phyloP scores from a whole-genome alignment of 2,888 invertebrate genomes.

The Hydriomena furcata region DNA sequence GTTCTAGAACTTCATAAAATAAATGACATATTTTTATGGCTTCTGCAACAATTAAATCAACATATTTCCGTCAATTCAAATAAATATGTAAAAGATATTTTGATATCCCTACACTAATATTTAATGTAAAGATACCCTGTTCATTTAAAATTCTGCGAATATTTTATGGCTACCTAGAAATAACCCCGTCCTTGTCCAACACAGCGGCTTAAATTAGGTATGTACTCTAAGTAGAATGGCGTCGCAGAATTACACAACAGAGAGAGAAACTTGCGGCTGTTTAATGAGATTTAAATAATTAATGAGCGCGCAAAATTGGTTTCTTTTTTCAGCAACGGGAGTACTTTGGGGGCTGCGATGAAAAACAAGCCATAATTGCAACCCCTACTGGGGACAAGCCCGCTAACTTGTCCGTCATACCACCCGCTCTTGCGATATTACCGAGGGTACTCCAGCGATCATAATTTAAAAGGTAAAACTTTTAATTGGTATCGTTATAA shows the following conservation, averaged over 20 bases:
- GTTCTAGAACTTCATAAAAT: no score
- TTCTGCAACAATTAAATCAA: no score
- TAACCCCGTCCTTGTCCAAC: constrained; percentile 50
- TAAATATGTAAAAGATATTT: no score
- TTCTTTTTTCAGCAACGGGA: constrained; percentile 72
- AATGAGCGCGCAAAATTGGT: constrained; percentile 82
- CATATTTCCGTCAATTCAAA: no score
- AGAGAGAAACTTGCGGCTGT: constrained; percentile 75
- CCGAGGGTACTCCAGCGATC: constrained; percentile 48
- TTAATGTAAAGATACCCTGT: constrained; percentile 12
- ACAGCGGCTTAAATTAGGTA: constrained; percentile 64
- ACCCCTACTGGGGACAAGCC: constrained; percentile 60
- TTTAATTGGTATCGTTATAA: constrained; percentile 63
- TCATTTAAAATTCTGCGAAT: constrained; percentile 22
- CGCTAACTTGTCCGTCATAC: constrained; percentile 43
- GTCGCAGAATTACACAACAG: constrained; percentile 68
- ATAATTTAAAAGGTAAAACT: constrained; percentile 64
- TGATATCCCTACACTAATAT: background rate
- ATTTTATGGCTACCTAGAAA: constrained; percentile 22
- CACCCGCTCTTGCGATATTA: constrained; percentile 41
- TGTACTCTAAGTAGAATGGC: constrained; percentile 49
- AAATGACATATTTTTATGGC: no score
- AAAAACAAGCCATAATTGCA: constrained; percentile 76
- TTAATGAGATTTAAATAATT: constrained; percentile 84
- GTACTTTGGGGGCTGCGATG: constrained; percentile 66